These are phyloP conservation scores for Meles meles DNA, from an alignment of 2,113 vertebrate genomes.

Conservation along the genomic window DNA sequence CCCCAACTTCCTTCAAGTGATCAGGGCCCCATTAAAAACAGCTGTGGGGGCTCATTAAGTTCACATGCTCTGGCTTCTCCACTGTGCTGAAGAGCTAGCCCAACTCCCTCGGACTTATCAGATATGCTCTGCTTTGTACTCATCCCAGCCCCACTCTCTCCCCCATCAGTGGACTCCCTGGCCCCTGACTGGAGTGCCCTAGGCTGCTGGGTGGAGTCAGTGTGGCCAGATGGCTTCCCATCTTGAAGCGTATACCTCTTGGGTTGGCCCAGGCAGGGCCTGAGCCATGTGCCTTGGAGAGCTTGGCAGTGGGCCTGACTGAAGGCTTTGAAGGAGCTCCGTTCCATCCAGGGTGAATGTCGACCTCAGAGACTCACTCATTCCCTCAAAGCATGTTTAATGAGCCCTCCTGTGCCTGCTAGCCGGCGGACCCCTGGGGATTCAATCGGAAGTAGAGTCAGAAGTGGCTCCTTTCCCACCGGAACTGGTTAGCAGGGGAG, in stretches of 20 bases:
- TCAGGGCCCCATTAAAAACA: constrained; percentile 52
- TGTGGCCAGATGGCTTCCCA: neutral
- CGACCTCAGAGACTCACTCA: neutral
- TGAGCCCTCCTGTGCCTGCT: neutral
- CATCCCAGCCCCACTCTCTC: neutral
- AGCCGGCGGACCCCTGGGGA: neutral
- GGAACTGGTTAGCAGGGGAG: neutral
- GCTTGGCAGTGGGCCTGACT: neutral
- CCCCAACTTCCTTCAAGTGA: neutral
- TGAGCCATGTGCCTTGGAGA: neutral
- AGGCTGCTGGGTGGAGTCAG: neutral
- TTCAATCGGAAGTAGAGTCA: neutral
- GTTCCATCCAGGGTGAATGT: neutral
- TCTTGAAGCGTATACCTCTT: neutral
- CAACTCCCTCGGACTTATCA: neutral
- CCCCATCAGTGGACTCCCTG: neutral
- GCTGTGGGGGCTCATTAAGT: constrained; percentile 18
- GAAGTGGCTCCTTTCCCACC: neutral
- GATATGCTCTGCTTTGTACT: neutral
- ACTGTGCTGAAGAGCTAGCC: neutral
- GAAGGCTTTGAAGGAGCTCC: neutral
- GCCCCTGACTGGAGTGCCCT: neutral
- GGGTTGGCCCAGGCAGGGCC: neutral
- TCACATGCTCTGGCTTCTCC: constrained; percentile 1
- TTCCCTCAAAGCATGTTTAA: neutral